These are phyloP conservation scores for Ellobius talpinus DNA, from an alignment of 2,113 vertebrate genomes.

Conservation along the genomic window DNA sequence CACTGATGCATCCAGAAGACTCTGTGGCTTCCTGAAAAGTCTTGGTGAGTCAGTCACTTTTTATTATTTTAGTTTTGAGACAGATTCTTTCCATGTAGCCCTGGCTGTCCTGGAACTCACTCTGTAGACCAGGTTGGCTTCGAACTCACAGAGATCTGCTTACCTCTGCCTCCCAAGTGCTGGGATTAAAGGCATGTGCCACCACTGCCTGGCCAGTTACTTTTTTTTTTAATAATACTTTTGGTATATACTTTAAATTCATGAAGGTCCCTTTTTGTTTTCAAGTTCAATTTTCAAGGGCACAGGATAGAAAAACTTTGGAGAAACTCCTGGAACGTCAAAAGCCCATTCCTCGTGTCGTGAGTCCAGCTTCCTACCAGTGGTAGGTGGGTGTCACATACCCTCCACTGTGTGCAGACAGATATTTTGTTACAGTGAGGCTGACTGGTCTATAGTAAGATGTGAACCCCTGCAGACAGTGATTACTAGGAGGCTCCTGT, in stretches of 20 bases:
- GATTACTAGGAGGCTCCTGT: neutral
- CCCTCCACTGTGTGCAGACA: fast-evolving
- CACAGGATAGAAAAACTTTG: neutral
- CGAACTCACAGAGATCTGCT: neutral
- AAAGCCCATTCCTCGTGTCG: neutral
- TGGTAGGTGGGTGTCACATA: neutral
- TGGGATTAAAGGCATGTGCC: neutral
- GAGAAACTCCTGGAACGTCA: neutral
- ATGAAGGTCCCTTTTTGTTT: neutral
- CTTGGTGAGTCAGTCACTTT: slow-evolving; percentile 88
- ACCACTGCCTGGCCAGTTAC: neutral
- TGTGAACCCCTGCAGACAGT: neutral
- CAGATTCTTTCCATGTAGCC: neutral
- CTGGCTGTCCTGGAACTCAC: neutral
- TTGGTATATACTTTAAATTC: neutral
- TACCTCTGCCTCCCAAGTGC: neutral
- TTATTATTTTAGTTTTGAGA: neutral
- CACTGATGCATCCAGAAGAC: slow-evolving; percentile 91
- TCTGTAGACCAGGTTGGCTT: neutral
- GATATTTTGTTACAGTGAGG: neutral
- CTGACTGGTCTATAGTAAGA: no score
- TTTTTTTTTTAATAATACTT: neutral
- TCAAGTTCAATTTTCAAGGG: neutral
- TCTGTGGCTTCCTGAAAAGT: slow-evolving; percentile 96
- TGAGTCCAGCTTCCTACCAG: neutral